Evolutionary conservation across 2,888 invertebrate species (phyloP).

Genomic region (Metopia argyrocephala): DNA sequence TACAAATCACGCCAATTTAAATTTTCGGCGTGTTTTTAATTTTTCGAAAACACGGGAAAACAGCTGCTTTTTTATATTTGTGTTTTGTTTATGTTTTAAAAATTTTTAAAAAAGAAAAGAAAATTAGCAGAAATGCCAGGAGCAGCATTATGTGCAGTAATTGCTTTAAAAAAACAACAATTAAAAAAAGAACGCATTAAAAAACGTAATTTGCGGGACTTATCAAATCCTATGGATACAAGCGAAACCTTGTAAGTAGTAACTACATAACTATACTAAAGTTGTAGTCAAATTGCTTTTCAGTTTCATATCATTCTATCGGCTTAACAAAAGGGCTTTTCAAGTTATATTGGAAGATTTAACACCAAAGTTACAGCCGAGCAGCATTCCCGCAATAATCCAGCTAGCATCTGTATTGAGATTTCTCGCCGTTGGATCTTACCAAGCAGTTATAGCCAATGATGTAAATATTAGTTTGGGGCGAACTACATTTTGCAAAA

Average conservation of each 20-base stretch:
- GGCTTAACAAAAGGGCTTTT: not conserved
- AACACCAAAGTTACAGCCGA: not conserved
- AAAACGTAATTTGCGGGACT: not conserved
- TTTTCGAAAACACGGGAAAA: conserved; percentile 3
- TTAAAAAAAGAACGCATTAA: not conserved
- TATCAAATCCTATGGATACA: not conserved
- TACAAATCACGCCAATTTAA: no score
- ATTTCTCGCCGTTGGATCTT: not conserved
- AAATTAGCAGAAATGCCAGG: not conserved
- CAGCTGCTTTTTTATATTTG: not conserved
- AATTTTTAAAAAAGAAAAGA: not conserved
- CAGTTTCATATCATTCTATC: not conserved
- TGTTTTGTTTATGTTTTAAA: not conserved
- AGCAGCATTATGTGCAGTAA: not conserved
- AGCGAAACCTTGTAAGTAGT: not conserved
- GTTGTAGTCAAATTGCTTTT: not conserved
- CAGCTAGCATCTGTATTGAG: not conserved
- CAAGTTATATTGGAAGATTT: not conserved
- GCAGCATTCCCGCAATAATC: not conserved
- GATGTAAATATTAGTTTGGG: not conserved
- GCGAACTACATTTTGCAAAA: conserved; percentile 16
- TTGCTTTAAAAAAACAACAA: not conserved
- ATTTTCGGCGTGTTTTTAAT: not conserved
- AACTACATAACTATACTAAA: not conserved
- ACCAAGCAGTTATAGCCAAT: conserved; percentile 6